Conservation (phyloP, 2,797 vertebrate species). For the Crypturellus tataupa region DNA sequence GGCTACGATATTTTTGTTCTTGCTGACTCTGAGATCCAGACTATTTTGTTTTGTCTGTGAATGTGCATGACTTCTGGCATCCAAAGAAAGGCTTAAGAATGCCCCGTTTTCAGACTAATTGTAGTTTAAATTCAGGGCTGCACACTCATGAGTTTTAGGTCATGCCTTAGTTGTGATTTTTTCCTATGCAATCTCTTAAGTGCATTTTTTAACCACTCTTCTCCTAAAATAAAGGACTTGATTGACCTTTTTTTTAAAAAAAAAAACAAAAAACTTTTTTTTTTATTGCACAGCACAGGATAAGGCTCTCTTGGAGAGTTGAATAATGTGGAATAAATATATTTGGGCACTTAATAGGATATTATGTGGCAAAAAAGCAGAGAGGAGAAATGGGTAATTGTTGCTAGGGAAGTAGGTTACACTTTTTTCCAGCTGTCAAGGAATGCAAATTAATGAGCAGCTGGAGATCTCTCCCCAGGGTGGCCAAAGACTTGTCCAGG, state of each 20-base stretch:
- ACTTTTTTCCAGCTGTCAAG: background rate
- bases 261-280: no score
- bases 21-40: background rate
- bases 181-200: background rate
- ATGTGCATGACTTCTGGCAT: background rate
- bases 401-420: background rate
- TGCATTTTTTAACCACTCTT: background rate
- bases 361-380: background rate
- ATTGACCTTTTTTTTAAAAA: no score
- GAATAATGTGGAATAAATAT: background rate
- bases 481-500: background rate
- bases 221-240: background rate
- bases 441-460: background rate
- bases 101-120: background rate
- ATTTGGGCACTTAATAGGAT: background rate
- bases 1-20: background rate
- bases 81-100: background rate
- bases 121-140: background rate
- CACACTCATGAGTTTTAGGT: background rate
- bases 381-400: background rate
- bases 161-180: background rate
- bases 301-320: background rate
- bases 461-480: background rate
- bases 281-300: background rate
- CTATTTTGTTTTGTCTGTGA: background rate